Evolutionary conservation across 2,113 vertebrate genomes (phyloP).

Genomic region (Macroglossus sobrinus): DNA sequence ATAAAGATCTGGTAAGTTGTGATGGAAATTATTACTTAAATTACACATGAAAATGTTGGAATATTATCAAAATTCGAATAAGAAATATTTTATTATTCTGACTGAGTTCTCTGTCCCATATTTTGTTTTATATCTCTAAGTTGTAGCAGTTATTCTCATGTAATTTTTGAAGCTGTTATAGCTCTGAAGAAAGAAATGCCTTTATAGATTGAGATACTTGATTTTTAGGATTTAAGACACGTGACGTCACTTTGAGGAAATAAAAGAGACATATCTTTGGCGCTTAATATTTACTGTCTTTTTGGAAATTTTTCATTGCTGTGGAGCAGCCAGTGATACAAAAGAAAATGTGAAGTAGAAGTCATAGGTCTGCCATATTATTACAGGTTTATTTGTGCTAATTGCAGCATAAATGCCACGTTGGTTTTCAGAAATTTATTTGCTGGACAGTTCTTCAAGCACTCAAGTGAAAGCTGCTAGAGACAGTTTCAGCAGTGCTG

Average conservation of each 20-base stretch:
- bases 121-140: not conserved
- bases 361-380: constrained; percentile 1
- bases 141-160: not conserved
- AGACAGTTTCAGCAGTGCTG: constrained; percentile 41
- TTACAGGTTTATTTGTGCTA: constrained; percentile 70
- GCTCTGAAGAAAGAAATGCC: not conserved
- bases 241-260: not conserved
- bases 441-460: constrained; percentile 47
- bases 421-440: constrained; percentile 65
- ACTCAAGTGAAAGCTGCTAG: not conserved
- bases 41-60: not conserved
- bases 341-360: constrained; percentile 10
- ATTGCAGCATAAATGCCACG: constrained; percentile 51
- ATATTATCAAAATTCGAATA: not conserved
- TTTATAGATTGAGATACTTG: not conserved
- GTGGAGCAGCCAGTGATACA: not conserved
- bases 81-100: not conserved
- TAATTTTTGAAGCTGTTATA: not conserved
- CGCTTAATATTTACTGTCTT: not conserved
- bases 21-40: not conserved
- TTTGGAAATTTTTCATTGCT: not conserved
- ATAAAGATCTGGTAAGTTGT: not conserved
- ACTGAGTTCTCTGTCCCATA: not conserved
- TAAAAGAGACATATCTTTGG: not conserved
- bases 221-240: not conserved